A percentile compares a stretch with the other conserved stretches of the same genome.
Evolutionary conservation across 2,888 invertebrate species (phyloP).

Genomic region (Abrostola triplasia): DNA sequence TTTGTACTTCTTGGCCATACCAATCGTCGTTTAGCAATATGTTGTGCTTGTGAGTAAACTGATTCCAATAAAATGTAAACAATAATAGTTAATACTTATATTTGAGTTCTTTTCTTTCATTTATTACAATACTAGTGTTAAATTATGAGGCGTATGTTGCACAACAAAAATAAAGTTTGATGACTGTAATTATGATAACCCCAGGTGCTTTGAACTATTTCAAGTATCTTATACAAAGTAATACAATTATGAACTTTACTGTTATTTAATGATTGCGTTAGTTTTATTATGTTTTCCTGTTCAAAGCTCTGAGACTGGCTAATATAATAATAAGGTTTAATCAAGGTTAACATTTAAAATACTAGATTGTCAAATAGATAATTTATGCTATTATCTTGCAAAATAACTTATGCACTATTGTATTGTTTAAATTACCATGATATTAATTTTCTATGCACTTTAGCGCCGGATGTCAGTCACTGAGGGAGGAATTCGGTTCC

Average conservation of each 20-base stretch:
- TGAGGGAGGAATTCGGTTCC: constrained; percentile 98
- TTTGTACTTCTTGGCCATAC: not conserved
- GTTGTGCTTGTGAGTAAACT: not conserved
- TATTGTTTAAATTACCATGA: not conserved
- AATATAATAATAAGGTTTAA: no score
- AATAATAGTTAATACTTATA: not conserved
- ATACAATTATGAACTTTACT: no score
- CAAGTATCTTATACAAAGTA: no score
- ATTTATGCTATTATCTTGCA: not conserved
- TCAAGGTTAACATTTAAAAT: no score
- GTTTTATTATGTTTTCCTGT: no score
- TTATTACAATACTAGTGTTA: not conserved
- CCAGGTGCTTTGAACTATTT: not conserved
- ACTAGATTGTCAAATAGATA: no score
- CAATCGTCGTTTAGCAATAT: not conserved
- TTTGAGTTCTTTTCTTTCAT: not conserved
- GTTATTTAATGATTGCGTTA: no score
- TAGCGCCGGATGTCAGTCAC: constrained; percentile 99
- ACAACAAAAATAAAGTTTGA: constrained; percentile 3
- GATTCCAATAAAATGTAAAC: not conserved
- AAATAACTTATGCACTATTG: no score
- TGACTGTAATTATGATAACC: not conserved
- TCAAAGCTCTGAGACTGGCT: no score
- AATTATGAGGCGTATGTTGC: not conserved
- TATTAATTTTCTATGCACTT: constrained; percentile 12